phyloP scores from a whole-genome alignment of 2,113 vertebrate genomes.

The Panthera tigris region DNA sequence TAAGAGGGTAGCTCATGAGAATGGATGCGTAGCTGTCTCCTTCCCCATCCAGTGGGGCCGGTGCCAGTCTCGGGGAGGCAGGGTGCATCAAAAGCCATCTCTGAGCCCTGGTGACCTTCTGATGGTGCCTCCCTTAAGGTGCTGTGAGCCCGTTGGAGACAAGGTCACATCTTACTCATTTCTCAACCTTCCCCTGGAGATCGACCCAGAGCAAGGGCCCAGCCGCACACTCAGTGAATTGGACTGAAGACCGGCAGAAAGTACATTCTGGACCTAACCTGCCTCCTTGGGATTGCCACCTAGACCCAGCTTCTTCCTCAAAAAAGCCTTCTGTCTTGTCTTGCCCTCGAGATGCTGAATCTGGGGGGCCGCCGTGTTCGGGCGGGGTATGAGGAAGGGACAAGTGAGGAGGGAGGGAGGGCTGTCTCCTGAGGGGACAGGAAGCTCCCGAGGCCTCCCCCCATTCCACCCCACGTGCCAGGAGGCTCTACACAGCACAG shows the following conservation, averaged over 20 bases:
- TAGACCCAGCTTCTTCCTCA: neutral
- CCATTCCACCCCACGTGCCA: fast-evolving
- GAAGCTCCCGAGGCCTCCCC: too few relatives aligned
- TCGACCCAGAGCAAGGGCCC: neutral
- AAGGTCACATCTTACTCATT: neutral
- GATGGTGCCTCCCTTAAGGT: neutral
- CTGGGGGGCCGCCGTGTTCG: neutral
- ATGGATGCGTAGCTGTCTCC: neutral
- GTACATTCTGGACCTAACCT: neutral
- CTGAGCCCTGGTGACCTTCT: neutral
- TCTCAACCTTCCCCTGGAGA: neutral
- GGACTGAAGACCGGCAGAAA: neutral
- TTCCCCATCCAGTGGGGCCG: neutral
- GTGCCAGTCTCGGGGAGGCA: neutral
- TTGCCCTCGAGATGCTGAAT: neutral
- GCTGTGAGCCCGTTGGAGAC: neutral
- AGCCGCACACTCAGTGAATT: neutral
- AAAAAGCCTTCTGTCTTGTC: neutral
- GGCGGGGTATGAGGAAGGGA: neutral
- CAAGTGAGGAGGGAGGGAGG: neutral
- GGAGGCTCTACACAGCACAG: neutral
- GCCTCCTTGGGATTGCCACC: neutral
- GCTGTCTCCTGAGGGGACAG: neutral
- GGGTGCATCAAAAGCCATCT: neutral
- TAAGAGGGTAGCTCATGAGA: neutral